phyloP scores from a whole-genome alignment of 2,113 vertebrate genomes.

The Clarias magur region DNA sequence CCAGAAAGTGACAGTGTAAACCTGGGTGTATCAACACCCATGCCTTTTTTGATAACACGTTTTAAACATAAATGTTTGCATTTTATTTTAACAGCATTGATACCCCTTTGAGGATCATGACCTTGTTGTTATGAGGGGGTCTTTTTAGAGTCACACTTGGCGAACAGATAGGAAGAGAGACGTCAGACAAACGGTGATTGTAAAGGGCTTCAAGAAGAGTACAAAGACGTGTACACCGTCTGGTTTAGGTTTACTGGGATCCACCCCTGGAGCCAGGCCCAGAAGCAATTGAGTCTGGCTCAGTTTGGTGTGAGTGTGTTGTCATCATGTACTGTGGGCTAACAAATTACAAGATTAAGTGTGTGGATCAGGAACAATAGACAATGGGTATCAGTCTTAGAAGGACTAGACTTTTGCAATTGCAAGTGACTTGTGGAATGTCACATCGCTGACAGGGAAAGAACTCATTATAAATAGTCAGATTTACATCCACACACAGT shows the following conservation, averaged over 20 bases:
- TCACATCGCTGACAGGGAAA: neutral
- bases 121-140: neutral
- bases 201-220: neutral
- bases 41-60: neutral
- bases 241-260: neutral
- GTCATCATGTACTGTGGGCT: neutral
- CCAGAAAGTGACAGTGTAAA: conserved; percentile 38
- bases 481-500: neutral
- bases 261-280: neutral
- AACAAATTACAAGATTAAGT: neutral
- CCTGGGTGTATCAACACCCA: neutral
- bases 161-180: neutral
- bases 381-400: neutral
- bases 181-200: neutral
- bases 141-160: neutral
- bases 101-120: neutral
- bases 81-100: neutral
- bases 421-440: neutral
- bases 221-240: neutral
- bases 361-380: neutral
- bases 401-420: neutral
- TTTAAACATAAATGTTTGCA: neutral
- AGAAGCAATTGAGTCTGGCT: neutral
- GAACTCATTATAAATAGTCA: neutral
- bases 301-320: neutral